Conservation (phyloP, 1,140 invertebrate genomes). For the Caenorhabditis remanei region DNA sequence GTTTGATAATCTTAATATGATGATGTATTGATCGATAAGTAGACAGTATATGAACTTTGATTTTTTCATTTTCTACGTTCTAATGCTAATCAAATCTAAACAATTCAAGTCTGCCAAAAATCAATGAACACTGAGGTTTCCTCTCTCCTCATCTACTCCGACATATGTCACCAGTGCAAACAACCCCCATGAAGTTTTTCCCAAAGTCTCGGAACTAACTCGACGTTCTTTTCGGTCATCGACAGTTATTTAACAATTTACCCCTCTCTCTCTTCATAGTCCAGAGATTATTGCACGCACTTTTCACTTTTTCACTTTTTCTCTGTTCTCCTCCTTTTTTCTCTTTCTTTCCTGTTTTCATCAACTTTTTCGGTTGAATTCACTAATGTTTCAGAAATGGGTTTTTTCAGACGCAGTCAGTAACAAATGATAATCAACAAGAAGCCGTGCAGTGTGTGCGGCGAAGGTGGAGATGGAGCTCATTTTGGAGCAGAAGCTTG, state of each 20-base stretch:
- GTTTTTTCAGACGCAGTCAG: not conserved
- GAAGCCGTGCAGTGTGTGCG: conserved; percentile 59
- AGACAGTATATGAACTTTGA: not conserved
- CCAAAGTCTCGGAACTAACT: conserved; percentile 2
- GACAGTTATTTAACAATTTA: conserved; percentile 5
- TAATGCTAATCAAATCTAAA: too few species aligned
- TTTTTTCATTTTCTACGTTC: not conserved
- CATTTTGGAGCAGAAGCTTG: conserved; percentile 60
- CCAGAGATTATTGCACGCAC: conserved; percentile 23
- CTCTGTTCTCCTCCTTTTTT: not conserved
- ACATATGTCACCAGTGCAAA: conserved; percentile 46
- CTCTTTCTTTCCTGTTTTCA: not conserved
- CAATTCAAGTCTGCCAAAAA: not conserved
- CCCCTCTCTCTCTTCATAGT: not conserved
- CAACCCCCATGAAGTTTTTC: not conserved
- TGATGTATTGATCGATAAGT: conserved; percentile 9
- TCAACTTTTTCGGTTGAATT: not conserved
- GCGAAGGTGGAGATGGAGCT: conserved; percentile 58
- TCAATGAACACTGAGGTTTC: conserved; percentile 4
- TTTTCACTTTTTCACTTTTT: conserved; percentile 7
- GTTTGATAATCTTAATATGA: not conserved
- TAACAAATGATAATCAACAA: conserved; percentile 8
- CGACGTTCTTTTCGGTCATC: conserved; percentile 12
- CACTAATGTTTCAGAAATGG: conserved; percentile 4
- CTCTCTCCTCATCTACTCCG: not conserved